Evolutionary conservation across 2,797 vertebrate genomes (phyloP).

Genomic region (Channa striata): DNA sequence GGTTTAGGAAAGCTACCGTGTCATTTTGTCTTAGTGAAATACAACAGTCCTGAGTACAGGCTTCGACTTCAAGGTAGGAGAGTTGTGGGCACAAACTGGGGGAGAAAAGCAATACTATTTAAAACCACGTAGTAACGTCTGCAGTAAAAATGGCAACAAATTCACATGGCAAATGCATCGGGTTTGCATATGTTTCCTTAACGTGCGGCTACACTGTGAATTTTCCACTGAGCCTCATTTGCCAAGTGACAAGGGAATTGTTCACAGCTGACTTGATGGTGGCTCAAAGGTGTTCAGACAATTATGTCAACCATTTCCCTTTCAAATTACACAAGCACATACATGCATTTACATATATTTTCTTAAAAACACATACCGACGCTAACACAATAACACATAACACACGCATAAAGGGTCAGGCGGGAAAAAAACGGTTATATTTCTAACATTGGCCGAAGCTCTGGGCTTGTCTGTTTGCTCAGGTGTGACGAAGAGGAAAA

Average conservation of each 20-base stretch:
- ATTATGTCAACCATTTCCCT: constrained; percentile 76
- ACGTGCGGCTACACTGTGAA: constrained; percentile 83
- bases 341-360: constrained; percentile 68
- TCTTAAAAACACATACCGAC: constrained; percentile 26
- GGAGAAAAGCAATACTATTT: constrained; percentile 31
- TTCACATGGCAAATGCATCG: constrained; percentile 81
- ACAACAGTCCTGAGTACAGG: constrained; percentile 78
- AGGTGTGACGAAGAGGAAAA: constrained; percentile 56
- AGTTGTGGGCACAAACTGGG: constrained; percentile 61
- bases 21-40: constrained; percentile 86
- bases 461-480: constrained; percentile 64
- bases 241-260: constrained; percentile 81
- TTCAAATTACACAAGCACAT: constrained; percentile 56
- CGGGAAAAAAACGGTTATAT: constrained; percentile 61
- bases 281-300: constrained; percentile 87
- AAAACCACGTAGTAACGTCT: constrained; percentile 78
- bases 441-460: constrained; percentile 66
- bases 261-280: constrained; percentile 88
- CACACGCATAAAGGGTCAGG: constrained; percentile 19
- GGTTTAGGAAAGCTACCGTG: constrained; percentile 83
- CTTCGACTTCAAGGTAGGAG: constrained; percentile 85
- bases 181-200: constrained; percentile 92
- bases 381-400: not conserved
- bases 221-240: constrained; percentile 62
- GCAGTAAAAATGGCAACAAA: constrained; percentile 73